phyloP scores from a whole-genome alignment of 2,888 invertebrate genomes.

The Eupithecia pulchellata region DNA sequence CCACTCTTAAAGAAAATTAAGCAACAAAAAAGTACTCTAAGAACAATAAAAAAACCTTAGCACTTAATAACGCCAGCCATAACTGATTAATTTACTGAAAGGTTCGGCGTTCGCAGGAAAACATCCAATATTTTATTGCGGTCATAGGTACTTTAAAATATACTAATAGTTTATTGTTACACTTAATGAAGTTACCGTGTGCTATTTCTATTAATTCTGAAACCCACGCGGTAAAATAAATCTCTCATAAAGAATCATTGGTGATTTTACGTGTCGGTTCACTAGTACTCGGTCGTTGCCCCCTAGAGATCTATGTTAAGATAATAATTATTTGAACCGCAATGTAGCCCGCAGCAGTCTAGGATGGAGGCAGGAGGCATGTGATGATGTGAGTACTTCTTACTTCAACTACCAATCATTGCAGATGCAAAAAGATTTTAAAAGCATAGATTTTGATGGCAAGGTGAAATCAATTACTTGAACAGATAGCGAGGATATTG shows the following conservation, averaged over 20 bases:
- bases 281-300: slow-evolving; percentile 71
- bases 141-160: too few species aligned
- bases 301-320: slow-evolving; percentile 77
- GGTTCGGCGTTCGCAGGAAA: too few species aligned
- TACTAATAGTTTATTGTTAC: background rate
- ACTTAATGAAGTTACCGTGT: background rate
- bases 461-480: background rate
- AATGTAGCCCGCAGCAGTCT: slow-evolving; percentile 69
- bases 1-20: too few species aligned
- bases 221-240: slow-evolving; percentile 17
- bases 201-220: background rate
- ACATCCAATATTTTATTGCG: too few species aligned
- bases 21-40: too few species aligned
- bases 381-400: background rate
- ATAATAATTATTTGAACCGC: slow-evolving; percentile 82
- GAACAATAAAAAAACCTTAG: too few species aligned
- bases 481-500: background rate
- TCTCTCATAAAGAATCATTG: slow-evolving; percentile 15
- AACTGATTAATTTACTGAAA: too few species aligned
- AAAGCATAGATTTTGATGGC: slow-evolving; percentile 13
- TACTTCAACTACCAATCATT: slow-evolving; percentile 43
- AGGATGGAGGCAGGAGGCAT: slow-evolving; percentile 57
- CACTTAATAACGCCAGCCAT: too few species aligned
- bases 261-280: slow-evolving; percentile 39
- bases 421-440: slow-evolving; percentile 43